These are phyloP conservation scores for Yponomeuta plumbellus DNA, from an alignment of 2,888 invertebrate species.

Conservation along the genomic window DNA sequence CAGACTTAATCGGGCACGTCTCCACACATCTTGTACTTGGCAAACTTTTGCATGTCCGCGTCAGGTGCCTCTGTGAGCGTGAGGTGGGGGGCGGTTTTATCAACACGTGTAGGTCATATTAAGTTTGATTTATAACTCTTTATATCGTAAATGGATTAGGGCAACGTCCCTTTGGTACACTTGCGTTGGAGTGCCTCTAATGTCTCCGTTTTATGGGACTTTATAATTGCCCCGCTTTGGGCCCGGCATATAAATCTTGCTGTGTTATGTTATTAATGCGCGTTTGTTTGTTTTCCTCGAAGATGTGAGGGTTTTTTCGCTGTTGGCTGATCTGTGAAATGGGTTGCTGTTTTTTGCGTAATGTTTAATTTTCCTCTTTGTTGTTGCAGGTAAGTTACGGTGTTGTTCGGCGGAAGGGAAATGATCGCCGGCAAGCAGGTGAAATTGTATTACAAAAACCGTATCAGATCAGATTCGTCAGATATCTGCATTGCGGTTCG, in stretches of 20 bases:
- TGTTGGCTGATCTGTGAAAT: constrained; percentile 3
- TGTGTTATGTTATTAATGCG: constrained; percentile 32
- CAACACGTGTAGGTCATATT: constrained; percentile 74
- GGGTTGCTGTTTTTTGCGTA: not conserved
- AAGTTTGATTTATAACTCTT: constrained; percentile 75
- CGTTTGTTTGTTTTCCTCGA: constrained; percentile 8
- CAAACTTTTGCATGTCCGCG: not conserved
- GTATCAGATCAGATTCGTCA: not conserved
- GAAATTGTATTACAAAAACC: no score
- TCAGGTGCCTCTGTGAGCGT: not conserved
- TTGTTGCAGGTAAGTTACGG: not conserved
- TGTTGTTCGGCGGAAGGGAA: not conserved
- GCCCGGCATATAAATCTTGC: constrained; percentile 26
- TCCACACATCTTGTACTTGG: not conserved
- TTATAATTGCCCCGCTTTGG: constrained; percentile 46
- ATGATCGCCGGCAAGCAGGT: not conserved
- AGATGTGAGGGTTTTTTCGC: constrained; percentile 1
- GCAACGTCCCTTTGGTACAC: constrained; percentile 45
- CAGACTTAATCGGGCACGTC: not conserved
- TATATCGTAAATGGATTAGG: constrained; percentile 77
- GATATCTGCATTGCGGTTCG: not conserved
- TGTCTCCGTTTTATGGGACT: constrained; percentile 52
- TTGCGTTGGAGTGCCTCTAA: constrained; percentile 41
- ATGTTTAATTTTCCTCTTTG: not conserved
- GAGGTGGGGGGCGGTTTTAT: constrained; percentile 37